Base-by-base conservation (phyloP, 2,113 vertebrate species). In the Petrocephalus microphthalmus region DNA sequence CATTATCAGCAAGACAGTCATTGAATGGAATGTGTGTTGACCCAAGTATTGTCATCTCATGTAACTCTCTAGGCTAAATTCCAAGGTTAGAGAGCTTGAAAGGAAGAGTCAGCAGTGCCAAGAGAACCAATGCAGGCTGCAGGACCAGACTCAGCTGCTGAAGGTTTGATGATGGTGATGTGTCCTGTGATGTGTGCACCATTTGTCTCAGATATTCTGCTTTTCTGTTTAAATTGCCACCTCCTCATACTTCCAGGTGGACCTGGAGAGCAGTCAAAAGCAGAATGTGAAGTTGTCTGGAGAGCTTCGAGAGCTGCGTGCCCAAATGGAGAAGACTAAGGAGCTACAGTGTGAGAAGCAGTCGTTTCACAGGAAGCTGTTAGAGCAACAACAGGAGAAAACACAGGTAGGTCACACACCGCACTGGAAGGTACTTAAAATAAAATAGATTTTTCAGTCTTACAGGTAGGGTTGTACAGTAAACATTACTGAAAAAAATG, bases 261-360 rank as follows among this genome's bases (percentile, higher is more conserved):
- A 96, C 88, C 89, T 95, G 11, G 92, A 94, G 90, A 94, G 88
- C 91, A 93, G 91, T 10, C 89, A 89, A 87, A 95, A 92, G 22
- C 93, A 94, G 37, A 95, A 93, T 0, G 90, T 92, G 47, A 89
- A 89, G 49, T 87, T 95, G 5, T n/a, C 19, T 5, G 88, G 57
- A 1, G 93, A 95, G 89, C 90, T 94, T 22, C 89, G 89, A 33
- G 90, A 47, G 60, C 49, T 92, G 22, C 86, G 92, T 5, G 87
- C 17, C 25, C n/a, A 89, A 15, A 22, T 2, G 0, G 81, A 54
- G 1, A 64, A 85, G 29, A 17, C 91, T 29, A 92, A 93, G 3
- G 90, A 88, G 6, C 15, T 94, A 87, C 86, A 54, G 89, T 87
- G 19, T 0, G 92, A 94, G 90, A 93, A 94, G 89, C 90, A 87